Evolutionary conservation across 2,888 invertebrate species (phyloP).

Genomic region (Acanthosoma haemorrhoidale): DNA sequence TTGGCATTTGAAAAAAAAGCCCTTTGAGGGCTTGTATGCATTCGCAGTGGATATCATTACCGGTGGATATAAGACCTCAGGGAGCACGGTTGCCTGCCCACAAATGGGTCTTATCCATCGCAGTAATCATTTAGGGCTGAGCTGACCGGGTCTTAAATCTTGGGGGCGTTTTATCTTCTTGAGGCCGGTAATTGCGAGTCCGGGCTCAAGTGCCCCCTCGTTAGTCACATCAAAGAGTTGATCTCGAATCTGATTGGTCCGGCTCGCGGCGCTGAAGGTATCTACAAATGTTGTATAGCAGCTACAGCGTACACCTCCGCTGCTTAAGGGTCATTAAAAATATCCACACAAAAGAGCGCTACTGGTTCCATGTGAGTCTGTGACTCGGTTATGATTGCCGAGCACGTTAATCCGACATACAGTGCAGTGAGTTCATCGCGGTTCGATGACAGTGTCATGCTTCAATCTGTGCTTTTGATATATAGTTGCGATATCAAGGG

Average conservation of each 20-base stretch:
- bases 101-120: constrained; percentile 6
- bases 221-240: not conserved
- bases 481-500: too few relatives aligned
- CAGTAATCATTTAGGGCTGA: constrained; percentile 8
- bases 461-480: too few relatives aligned
- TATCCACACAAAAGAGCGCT: too few relatives aligned
- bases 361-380: too few relatives aligned
- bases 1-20: too few relatives aligned
- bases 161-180: not conserved
- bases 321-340: too few relatives aligned
- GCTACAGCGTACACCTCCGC: not conserved
- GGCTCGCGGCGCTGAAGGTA: not conserved
- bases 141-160: not conserved
- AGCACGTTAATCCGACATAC: too few relatives aligned
- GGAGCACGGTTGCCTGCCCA: not conserved
- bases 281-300: not conserved
- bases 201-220: constrained; percentile 3
- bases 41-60: constrained; percentile 7
- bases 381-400: too few relatives aligned
- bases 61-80: too few relatives aligned
- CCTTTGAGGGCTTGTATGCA: too few relatives aligned
- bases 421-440: too few relatives aligned
- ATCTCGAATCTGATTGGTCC: not conserved
- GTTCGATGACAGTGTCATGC: too few relatives aligned
- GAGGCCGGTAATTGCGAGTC: not conserved